Evolutionary conservation across 2,888 invertebrate genomes (phyloP), one percentile per base, ranked within the genome.

Genomic region (Ochropleura plecta): DNA sequence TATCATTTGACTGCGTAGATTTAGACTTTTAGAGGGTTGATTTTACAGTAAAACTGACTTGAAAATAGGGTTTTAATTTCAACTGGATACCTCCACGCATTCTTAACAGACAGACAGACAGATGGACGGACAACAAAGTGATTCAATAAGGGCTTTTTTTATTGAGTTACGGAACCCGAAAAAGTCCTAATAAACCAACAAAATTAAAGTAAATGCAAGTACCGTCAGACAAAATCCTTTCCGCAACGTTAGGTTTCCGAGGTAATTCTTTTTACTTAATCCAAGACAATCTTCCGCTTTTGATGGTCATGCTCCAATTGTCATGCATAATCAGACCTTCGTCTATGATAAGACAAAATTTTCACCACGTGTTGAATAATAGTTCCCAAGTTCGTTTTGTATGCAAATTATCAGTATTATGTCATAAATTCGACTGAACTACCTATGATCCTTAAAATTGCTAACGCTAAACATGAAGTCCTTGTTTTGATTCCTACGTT

Each of bases 231-330:
- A 40, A 20, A 62, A 44, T 62, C 62, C 55, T 40, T 79, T 63
- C 62, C 79, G 62, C 49, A 55, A 79, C 79, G 79, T 79, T 55
- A 72, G 55, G 18, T 49, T 44, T 40, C 48, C 60, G 65, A 78
- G 48, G 59, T 60, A 40, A 44, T 65, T 57, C 18, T 46, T 79
- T 73, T 64, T 51, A 18, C 53, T 66, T 76, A 55, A 65, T 55
- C 53, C 44, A 14, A 62, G 6, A 30, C 30, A 6, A 20, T 81
- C 76, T 81, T 81, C 66, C 76, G 78, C 20, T 18, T 55, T 55
- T 20, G 18, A 49, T 66, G 9, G 81, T 55, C 62, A 75, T 75
- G 76, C 81, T 75, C 78, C 66, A 60, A 78, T 62, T 81, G 44
- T 7, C n/a, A n/a, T 42, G 65, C 59, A 20, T 5, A 55, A 62